Base-by-base conservation (phyloP, 2,888 invertebrate species). In the Heliconius charithonia region DNA sequence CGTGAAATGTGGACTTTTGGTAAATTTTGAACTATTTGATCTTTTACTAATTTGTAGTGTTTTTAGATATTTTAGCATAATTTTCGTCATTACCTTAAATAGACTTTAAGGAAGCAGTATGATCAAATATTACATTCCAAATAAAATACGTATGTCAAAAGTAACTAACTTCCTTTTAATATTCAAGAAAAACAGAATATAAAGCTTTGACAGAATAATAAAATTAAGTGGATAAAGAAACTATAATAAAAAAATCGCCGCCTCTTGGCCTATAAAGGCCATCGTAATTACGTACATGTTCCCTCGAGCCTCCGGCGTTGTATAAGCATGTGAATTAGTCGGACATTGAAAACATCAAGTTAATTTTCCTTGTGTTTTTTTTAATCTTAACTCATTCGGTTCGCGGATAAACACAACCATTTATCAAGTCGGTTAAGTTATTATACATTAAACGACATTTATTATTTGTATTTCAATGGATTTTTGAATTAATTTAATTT, bases 201-300 rank as follows among this genome's bases (percentile, higher is more conserved):
- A 63, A 41, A 37, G 1, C 10, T 25, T 32, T 29, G 56, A n/a
- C 16, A 73, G 19, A 27, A 29, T 72, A 74, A 74, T 37, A 63
- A 63, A 19, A 74, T 74, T 74, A 37, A 27, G 16, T 45, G 41
- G 41, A 27, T 63, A 41, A 63, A 77, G 37, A 78, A 76, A 51
- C 62, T 13, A 27, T 70, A 66, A 79, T 78, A 79, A 81, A 81
- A 81, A 37, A 25, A 79, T 79, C n/a, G 77, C 51, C 69, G 81
- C 82, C 91, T 91, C 91, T 86, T 82, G 41, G 85, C 66, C 89
- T 90, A 89, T 80, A 84, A 85, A 84, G 79, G 84, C 85, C 73
- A 78, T 41, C 82, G 87, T 89, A 91, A 91, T 92, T 90, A 89
- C 86, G 84, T 83, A 89, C 88, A 90, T 90, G 90, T 90, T 88